phyloP scores from a whole-genome alignment of 2,113 vertebrate species.

The Ptilonorhynchus violaceus region DNA sequence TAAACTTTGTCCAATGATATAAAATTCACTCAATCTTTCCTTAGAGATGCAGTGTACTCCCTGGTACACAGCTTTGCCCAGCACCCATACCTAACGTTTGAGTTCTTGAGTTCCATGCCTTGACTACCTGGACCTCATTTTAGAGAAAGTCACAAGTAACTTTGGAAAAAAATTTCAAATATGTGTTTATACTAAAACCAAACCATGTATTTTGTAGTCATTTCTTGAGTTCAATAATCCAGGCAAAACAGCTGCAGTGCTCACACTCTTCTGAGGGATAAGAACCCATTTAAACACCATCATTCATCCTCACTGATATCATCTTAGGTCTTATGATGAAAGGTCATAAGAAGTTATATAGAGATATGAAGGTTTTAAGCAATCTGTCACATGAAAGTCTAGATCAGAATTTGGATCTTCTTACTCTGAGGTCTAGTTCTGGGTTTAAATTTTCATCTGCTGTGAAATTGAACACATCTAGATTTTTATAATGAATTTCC shows the following conservation, averaged over 20 bases:
- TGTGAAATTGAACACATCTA: background rate
- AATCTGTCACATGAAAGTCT: background rate
- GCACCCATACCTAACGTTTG: background rate
- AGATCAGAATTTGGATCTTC: background rate
- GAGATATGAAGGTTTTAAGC: background rate
- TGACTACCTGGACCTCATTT: background rate
- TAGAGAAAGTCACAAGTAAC: background rate
- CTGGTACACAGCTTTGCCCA: background rate
- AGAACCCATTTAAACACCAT: background rate
- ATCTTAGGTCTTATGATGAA: background rate
- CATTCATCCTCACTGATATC: background rate
- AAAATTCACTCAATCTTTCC: background rate
- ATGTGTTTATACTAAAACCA: background rate
- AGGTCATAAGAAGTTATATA: background rate
- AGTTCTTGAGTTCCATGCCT: background rate
- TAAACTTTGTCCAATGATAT: background rate
- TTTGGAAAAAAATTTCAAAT: background rate
- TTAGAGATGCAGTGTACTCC: background rate
- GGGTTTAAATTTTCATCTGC: background rate
- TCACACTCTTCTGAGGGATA: background rate
- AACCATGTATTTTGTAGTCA: background rate
- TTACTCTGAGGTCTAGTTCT: background rate
- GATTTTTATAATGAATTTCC: background rate
- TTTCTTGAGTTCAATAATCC: background rate
- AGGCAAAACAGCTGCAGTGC: background rate